Evolutionary conservation across 2,888 invertebrate genomes (phyloP), one percentile per base, ranked within the genome.

Genomic region (Noctua pronuba): DNA sequence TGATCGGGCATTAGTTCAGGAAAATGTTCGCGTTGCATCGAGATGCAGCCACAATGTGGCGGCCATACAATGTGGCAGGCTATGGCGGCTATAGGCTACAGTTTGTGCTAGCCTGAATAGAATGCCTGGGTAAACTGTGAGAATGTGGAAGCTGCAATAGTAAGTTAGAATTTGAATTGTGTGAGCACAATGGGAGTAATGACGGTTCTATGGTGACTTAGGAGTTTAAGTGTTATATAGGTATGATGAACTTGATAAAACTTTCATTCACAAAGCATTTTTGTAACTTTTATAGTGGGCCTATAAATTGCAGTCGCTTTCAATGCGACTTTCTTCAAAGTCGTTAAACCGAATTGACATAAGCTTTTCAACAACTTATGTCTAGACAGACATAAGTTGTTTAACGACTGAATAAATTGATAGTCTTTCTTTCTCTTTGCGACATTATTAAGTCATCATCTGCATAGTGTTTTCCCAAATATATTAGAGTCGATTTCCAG

Each of bases 1-100:
- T 91, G 90, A 92, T 92, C 93, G 89, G 89, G 88, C 91, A 90
- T 86, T 89, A 84, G 88, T 88, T 88, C 90, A 86, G 83, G 86
- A 85, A 89, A 88, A 89, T 86, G 89, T 86, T 85, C 72, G 88
- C 81, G 78, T 81, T 70, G 83, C 82, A 88, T 88, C 84, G 75
- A 81, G 80, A 87, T 88, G 67, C 71, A 38, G 52, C 64, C 73
- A 77, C 82, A 87, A 79, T 81, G 75, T 79, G 72, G 70, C 55
- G 46, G 65, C 77, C 55, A 62, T 35, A 66, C 73, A 80, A 80
- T 80, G 81, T 69, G 28, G 52, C 78, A 2, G 8, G 71, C 35
- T 35, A 21, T 38, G 24, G 65, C 65, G 38, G 64, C 55, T 41
- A 72, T 55, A 44, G 66, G 49, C 55, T 77, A 31, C 35, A 44